phyloP scores from a whole-genome alignment of 92 coral and sea anemone genomes.

The Heliopora coerulea region DNA sequence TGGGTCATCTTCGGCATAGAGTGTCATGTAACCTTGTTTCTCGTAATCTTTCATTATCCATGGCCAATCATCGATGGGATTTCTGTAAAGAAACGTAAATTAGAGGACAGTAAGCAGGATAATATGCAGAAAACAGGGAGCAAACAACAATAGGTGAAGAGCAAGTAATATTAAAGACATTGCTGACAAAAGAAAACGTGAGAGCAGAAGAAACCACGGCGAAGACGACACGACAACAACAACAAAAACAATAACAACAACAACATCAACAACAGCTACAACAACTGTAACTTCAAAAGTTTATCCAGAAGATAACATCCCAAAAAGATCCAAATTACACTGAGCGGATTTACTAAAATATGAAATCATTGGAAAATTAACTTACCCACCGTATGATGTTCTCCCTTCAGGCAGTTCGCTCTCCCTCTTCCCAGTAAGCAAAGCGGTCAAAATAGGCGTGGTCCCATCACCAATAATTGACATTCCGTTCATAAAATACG shows the following conservation, averaged over 20 bases:
- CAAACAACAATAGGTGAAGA: too few species aligned
- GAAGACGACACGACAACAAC: too few species aligned
- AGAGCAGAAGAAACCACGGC: too few species aligned
- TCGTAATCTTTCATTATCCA: conserved; percentile 77
- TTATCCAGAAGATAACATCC: too few species aligned
- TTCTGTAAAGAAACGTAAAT: conserved; percentile 21
- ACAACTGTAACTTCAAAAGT: too few species aligned
- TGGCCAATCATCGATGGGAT: conserved; percentile 87
- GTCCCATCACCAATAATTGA: conserved; percentile 86
- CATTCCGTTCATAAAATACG: conserved; percentile 69
- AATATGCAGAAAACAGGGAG: too few species aligned
- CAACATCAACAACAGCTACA: too few species aligned
- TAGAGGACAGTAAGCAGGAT: too few species aligned
- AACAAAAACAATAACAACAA: too few species aligned
- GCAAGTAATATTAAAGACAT: too few species aligned
- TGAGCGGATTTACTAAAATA: neutral
- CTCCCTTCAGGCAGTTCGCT: conserved; percentile 75
- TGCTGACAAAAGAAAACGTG: too few species aligned
- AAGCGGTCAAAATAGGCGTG: conserved; percentile 87
- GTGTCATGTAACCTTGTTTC: conserved; percentile 68
- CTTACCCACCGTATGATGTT: conserved; percentile 50
- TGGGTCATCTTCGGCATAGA: conserved; percentile 82
- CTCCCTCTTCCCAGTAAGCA: conserved; percentile 77
- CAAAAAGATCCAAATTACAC: too few species aligned
- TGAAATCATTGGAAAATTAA: neutral